Evolutionary conservation across 2,888 invertebrate genomes (phyloP).

Genomic region (Ditula angustiorana): DNA sequence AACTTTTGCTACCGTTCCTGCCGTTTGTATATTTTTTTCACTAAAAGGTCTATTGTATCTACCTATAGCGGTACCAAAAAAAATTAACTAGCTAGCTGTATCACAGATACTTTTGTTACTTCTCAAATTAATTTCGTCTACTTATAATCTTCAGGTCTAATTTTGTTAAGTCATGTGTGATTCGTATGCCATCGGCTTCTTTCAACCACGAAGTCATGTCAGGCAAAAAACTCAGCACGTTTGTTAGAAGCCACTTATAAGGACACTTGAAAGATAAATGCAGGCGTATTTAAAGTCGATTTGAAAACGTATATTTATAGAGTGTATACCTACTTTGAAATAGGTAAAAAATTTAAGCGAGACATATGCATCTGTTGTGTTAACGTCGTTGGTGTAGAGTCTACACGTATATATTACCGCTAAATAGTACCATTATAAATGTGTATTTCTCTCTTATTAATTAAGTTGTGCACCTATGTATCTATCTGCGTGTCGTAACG

Average conservation of each 20-base stretch:
- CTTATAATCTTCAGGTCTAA: constrained; percentile 58
- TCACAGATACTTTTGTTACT: constrained; percentile 61
- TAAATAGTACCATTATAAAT: too few species aligned
- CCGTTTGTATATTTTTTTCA: constrained; percentile 58
- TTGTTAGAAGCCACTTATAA: constrained; percentile 76
- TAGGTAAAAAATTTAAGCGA: too few species aligned
- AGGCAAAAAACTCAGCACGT: constrained; percentile 64
- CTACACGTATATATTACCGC: too few species aligned
- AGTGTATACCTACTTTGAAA: too few species aligned
- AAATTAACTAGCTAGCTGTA: constrained; percentile 72
- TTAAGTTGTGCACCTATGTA: neutral
- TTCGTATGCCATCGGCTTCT: constrained; percentile 70
- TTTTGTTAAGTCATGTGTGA: constrained; percentile 76
- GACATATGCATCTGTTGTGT: too few species aligned
- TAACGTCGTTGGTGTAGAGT: too few species aligned
- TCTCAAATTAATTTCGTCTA: constrained; percentile 79
- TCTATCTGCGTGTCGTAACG: neutral
- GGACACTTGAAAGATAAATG: constrained; percentile 78
- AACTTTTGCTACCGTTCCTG: constrained; percentile 79
- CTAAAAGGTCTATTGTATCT: constrained; percentile 55
- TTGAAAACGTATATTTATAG: constrained; percentile 39
- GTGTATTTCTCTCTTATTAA: too few species aligned
- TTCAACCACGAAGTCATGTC: constrained; percentile 60
- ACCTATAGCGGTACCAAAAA: constrained; percentile 44
- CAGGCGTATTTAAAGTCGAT: constrained; percentile 44